Base-by-base conservation (phyloP, 2,797 vertebrate species). In the Sebastes itinus region DNA sequence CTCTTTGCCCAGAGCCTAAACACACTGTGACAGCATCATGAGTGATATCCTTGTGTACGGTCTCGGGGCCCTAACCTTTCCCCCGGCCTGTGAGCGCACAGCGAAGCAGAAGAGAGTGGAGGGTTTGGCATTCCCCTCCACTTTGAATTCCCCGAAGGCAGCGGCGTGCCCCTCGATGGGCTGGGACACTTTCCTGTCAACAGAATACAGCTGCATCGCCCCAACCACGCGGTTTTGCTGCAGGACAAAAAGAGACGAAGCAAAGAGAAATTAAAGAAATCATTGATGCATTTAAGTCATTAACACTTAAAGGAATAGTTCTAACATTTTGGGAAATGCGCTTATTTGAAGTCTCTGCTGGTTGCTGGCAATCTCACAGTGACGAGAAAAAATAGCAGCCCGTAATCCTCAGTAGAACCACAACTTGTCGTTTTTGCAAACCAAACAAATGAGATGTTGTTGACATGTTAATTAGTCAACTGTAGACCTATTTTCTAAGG, bases 151-250 rank as follows among this genome's bases (percentile, higher is more conserved):
- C n/a, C 96, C 97, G 30, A 99, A 98, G 61, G 97, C 97, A 27
- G 97, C 98, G 10, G 97, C 96, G 2, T 98, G 98, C 60, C 98
- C 98, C 84, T 98, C 98, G 46, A 98, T 97, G 62, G 98, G 97
- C 54, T 99, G 97, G 14, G 97, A 98, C 46, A 98, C 97, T 89
- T 99, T 99, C 81, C 97, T 96, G 32, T 98, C 97, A 62, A 98
- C 97, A 0, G 97, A 98, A 82, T 98, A 99, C 67, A 98, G 93
- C 94, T 98, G 98, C 97, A 98, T 98, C n/a, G 97, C 97, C 10
- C 98, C 98, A 10, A 98, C 97, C 54, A 99, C 97, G 12, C 96
- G 96, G 78, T 98, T 98, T 97, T 99, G 97, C 98, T 98, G 88
- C 69, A 82, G 58, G 65, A 81, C 5, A 87, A 33, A 87, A 28